These are phyloP conservation scores for Chymomyza caudatula DNA, from an alignment of 2,888 invertebrate species.

Conservation along the genomic window DNA sequence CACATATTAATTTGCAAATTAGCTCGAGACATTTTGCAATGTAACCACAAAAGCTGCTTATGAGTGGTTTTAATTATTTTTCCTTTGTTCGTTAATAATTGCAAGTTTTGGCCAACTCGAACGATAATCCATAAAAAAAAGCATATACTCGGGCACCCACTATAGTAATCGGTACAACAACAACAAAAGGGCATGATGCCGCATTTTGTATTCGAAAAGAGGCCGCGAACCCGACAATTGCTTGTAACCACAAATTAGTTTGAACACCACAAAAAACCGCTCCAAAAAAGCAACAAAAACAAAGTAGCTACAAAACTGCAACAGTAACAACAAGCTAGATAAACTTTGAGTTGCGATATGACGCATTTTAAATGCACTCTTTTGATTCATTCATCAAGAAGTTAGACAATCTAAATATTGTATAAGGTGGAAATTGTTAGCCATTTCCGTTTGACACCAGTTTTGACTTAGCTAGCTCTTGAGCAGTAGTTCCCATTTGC, in stretches of 20 bases:
- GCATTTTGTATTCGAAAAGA: conserved; percentile 50
- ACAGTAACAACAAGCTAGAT: conserved; percentile 25
- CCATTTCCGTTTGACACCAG: too few relatives aligned
- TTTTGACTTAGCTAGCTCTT: too few relatives aligned
- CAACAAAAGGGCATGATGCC: conserved; percentile 73
- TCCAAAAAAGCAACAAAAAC: conserved; percentile 18
- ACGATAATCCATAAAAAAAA: background rate
- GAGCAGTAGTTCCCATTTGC: too few relatives aligned
- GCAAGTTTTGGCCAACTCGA: conserved; percentile 30
- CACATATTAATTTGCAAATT: conserved; percentile 4
- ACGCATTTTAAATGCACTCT: background rate
- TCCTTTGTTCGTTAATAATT: conserved; percentile 49
- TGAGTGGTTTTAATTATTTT: conserved; percentile 46
- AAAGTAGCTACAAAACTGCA: conserved; percentile 54
- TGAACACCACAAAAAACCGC: conserved; percentile 45
- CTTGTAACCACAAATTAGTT: conserved; percentile 70
- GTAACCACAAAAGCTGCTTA: conserved; percentile 1
- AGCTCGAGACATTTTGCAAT: conserved; percentile 2
- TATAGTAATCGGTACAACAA: conserved; percentile 5
- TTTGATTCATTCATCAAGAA: too few relatives aligned
- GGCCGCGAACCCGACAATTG: conserved; percentile 39
- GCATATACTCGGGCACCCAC: conserved; percentile 30
- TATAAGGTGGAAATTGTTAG: too few relatives aligned
- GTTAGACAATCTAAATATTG: too few relatives aligned
- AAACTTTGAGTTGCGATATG: background rate